Percentiles rank a stretch among this genome's conserved stretches.
Conservation (phyloP, 2,113 vertebrate species). For the Sapayoa aenigma region DNA sequence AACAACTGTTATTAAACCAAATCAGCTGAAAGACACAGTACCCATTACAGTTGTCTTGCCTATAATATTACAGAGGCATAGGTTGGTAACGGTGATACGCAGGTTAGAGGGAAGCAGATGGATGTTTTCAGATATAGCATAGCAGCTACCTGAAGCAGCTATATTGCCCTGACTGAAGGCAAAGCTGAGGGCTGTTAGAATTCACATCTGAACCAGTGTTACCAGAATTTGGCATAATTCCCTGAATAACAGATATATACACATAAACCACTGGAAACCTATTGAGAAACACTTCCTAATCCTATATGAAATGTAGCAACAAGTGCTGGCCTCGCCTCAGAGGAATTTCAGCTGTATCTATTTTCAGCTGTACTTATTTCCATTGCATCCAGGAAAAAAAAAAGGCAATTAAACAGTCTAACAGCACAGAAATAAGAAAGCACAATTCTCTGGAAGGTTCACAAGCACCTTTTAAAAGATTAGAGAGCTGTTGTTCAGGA, state of each 20-base stretch:
- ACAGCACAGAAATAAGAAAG: neutral
- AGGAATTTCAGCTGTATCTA: neutral
- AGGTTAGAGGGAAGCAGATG: neutral
- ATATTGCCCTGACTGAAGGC: neutral
- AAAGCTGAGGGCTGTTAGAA: neutral
- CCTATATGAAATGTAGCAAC: neutral
- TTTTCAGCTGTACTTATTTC: neutral
- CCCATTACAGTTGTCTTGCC: neutral
- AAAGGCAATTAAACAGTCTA: neutral
- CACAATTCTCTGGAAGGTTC: neutral
- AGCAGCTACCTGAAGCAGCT: neutral
- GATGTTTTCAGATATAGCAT: neutral
- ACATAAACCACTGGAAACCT: neutral
- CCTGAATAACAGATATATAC: neutral
- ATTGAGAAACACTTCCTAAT: constrained; percentile 6
- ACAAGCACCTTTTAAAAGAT: neutral
- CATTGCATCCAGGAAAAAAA: neutral
- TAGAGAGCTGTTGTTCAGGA: neutral
- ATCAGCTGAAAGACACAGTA: neutral
- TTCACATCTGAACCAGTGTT: neutral
- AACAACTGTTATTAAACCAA: neutral
- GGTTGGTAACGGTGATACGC: neutral
- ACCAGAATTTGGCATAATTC: neutral
- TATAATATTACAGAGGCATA: neutral
- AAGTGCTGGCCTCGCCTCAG: neutral